Percentiles rank a stretch among this genome's conserved stretches.
Evolutionary conservation across 2,113 vertebrate genomes (phyloP).

Genomic region (Prietella phreatophila): DNA sequence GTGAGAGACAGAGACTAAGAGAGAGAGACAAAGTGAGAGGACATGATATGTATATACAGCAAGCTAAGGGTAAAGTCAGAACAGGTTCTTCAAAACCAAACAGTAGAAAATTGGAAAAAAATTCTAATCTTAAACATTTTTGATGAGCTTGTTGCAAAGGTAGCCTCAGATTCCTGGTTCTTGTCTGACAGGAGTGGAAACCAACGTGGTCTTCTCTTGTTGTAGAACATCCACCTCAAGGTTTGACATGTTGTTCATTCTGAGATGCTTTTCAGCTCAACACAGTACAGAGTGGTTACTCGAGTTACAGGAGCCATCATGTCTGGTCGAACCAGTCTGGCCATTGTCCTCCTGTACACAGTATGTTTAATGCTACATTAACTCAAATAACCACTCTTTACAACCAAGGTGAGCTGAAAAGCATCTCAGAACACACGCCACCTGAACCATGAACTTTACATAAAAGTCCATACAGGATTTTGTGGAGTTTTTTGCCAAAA

Average conservation of each 20-base stretch:
- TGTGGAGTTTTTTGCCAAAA: no score
- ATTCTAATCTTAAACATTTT: not conserved
- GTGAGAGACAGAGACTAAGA: conserved; percentile 38
- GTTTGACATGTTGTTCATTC: not conserved
- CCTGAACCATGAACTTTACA: not conserved
- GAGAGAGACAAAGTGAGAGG: conserved; percentile 4
- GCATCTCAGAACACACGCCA: not conserved
- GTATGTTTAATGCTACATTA: not conserved
- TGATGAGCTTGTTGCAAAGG: not conserved
- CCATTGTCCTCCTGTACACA: not conserved
- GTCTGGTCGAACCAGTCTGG: not conserved
- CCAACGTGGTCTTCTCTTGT: not conserved
- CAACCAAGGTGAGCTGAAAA: not conserved
- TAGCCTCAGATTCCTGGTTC: not conserved
- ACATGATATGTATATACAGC: not conserved
- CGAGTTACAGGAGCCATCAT: not conserved
- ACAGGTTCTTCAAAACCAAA: not conserved
- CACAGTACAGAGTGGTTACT: not conserved
- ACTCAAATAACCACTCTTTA: not conserved
- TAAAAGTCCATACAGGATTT: not conserved
- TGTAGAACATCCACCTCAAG: not conserved
- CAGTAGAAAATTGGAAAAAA: not conserved
- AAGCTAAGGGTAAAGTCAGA: not conserved
- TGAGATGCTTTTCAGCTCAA: not conserved
- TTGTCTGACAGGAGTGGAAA: not conserved